Evolutionary conservation across 2,888 invertebrate species (phyloP).

Genomic region (Coenonympha glycerion): DNA sequence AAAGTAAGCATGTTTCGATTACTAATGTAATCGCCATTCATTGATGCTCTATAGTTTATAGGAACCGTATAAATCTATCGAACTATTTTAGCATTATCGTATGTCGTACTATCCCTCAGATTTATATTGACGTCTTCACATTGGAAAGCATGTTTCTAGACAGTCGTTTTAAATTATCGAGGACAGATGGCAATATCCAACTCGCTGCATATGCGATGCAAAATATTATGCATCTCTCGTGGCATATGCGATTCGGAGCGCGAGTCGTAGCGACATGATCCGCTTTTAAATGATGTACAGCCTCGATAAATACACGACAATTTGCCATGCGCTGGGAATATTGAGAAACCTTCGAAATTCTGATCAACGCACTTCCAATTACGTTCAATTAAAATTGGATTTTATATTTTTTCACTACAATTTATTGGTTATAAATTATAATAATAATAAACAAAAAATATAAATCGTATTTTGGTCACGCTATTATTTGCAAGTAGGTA

Average conservation of each 20-base stretch:
- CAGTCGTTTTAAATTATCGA: slow-evolving; percentile 7
- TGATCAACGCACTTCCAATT: slow-evolving; percentile 15
- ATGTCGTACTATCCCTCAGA: no score
- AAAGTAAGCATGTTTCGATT: no score
- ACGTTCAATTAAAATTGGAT: slow-evolving; percentile 11
- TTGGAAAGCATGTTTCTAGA: slow-evolving; percentile 10
- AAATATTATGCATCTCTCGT: no score
- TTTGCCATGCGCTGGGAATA: not conserved
- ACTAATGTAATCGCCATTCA: no score
- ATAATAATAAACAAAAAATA: not conserved
- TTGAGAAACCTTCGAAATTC: slow-evolving; percentile 4
- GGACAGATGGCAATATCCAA: slow-evolving; percentile 6
- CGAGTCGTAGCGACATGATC: not conserved
- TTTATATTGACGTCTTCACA: not conserved
- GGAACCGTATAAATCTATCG: no score
- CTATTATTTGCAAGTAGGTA: not conserved
- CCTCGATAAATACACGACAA: slow-evolving; percentile 3
- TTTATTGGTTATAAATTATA: no score
- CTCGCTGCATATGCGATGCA: no score
- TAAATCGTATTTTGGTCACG: not conserved
- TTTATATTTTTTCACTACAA: slow-evolving; percentile 2
- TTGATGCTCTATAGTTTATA: no score
- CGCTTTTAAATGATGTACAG: not conserved
- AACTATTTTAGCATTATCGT: no score
- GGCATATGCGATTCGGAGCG: no score